Evolutionary conservation across 2,113 vertebrate species (phyloP).

Genomic region (Tachysurus vachellii): DNA sequence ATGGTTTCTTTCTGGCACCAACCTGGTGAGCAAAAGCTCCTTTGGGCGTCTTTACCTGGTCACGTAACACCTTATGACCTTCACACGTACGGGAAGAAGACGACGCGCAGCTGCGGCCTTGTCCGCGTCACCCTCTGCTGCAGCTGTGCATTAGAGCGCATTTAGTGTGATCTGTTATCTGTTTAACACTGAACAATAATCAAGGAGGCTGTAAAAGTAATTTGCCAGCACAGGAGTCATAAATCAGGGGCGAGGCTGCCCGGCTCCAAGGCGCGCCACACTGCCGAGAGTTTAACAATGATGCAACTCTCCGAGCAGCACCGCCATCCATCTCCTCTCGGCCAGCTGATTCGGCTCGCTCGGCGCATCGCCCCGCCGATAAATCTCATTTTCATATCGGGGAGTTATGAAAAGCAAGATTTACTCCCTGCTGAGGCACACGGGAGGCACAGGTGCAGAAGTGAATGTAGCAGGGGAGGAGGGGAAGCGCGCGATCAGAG

Average conservation of each 20-base stretch:
- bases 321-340: conserved; percentile 54
- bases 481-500: conserved; percentile 39
- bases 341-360: conserved; percentile 48
- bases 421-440: conserved; percentile 33
- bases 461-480: conserved; percentile 31
- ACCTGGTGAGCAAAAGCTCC: neutral
- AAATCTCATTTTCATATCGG: conserved; percentile 58
- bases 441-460: conserved; percentile 48
- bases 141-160: conserved; percentile 41
- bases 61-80: neutral
- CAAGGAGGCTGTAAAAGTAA: conserved; percentile 60
- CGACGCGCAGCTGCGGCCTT: neutral
- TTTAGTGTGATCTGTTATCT: conserved; percentile 60
- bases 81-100: neutral
- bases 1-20: neutral
- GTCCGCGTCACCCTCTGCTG: conserved; percentile 23
- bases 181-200: conserved; percentile 62
- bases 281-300: conserved; percentile 51
- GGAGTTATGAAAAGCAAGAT: conserved; percentile 48
- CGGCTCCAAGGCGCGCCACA: conserved; percentile 6
- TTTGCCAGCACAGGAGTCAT: conserved; percentile 56
- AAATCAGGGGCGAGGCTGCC: conserved; percentile 51
- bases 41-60: conserved; percentile 1
- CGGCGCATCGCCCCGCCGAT: conserved; percentile 48
- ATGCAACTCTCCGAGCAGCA: conserved; percentile 47